phyloP scores from a whole-genome alignment of 2,113 vertebrate species.

The Brachionichthys hirsutus region DNA sequence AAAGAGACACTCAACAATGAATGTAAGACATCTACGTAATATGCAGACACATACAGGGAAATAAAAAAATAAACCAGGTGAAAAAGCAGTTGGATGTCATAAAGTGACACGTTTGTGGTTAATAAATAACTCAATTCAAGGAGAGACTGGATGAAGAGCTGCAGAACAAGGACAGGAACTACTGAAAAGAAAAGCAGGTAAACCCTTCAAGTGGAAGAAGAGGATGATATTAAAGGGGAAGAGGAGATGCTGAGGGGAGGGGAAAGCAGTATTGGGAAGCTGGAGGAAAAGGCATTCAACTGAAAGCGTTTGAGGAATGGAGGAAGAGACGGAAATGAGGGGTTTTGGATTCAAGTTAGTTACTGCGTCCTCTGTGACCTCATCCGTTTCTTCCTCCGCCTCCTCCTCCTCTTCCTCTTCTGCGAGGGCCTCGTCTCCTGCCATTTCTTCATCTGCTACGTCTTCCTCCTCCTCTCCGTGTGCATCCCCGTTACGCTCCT shows the following conservation, averaged over 20 bases:
- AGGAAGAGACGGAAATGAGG: conserved; percentile 13
- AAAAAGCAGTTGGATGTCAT: conserved; percentile 19
- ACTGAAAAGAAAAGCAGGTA: conserved; percentile 24
- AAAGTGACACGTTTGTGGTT: conserved; percentile 18
- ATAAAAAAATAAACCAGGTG: background rate
- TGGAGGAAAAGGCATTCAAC: conserved; percentile 18
- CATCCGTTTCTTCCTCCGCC: conserved; percentile 41
- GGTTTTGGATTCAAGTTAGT: conserved; percentile 37
- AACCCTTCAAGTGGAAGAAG: conserved; percentile 37
- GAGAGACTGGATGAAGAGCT: conserved; percentile 18
- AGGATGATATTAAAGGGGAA: conserved; percentile 14
- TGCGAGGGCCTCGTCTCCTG: conserved; percentile 12
- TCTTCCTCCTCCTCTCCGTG: conserved; percentile 42
- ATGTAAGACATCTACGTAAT: background rate
- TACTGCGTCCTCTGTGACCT: conserved; percentile 71
- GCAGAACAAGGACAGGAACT: conserved; percentile 20
- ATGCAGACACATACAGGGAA: conserved; percentile 7
- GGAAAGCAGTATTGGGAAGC: conserved; percentile 30
- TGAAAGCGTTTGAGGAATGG: background rate
- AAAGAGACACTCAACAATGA: no score
- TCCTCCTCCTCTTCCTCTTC: conserved; percentile 36
- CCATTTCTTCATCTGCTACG: conserved; percentile 41
- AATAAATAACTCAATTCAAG: conserved; percentile 17
- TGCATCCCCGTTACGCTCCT: conserved; percentile 63
- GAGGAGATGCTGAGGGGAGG: conserved; percentile 20